These are phyloP conservation scores for Tryphoninae sp. DNA, from an alignment of 2,888 invertebrate genomes.

Conservation along the genomic window DNA sequence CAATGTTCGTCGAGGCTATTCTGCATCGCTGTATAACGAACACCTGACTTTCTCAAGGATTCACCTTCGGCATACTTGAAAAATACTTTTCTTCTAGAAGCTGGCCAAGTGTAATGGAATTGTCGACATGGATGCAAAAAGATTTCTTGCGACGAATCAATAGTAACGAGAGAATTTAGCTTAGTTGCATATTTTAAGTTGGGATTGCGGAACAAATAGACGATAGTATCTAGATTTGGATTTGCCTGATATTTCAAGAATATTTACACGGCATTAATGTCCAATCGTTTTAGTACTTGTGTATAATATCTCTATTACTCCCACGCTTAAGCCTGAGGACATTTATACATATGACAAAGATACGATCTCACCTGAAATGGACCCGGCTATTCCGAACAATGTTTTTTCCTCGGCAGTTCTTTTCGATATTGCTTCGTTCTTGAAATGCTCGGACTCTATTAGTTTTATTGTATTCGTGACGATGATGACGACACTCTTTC, in stretches of 20 bases:
- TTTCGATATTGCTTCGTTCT: slow-evolving; percentile 17
- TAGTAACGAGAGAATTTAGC: slow-evolving; percentile 19
- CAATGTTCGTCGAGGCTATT: slow-evolving; percentile 60
- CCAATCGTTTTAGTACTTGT: neutral
- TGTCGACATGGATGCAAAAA: slow-evolving; percentile 69
- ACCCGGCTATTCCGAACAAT: slow-evolving; percentile 47
- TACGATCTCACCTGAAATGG: slow-evolving; percentile 58
- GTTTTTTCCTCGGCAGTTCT: slow-evolving; percentile 45
- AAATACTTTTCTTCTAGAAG: slow-evolving; percentile 70
- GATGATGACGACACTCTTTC: slow-evolving; percentile 49
- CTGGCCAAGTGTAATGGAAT: slow-evolving; percentile 63
- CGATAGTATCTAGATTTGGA: slow-evolving; percentile 59
- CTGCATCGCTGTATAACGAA: slow-evolving; percentile 64
- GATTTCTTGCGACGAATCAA: slow-evolving; percentile 66
- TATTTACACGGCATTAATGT: neutral
- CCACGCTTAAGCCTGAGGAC: neutral
- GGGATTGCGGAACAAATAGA: neutral
- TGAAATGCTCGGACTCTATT: slow-evolving; percentile 24
- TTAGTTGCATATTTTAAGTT: neutral
- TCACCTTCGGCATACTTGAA: slow-evolving; percentile 60
- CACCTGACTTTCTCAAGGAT: neutral
- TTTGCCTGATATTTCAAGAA: slow-evolving; percentile 27
- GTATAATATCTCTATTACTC: neutral
- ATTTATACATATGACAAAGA: slow-evolving; percentile 24
- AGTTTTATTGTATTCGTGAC: slow-evolving; percentile 27